These are phyloP conservation scores for Micromussa lordhowensis DNA, from an alignment of 92 coral and sea anemone species.

Conservation along the genomic window DNA sequence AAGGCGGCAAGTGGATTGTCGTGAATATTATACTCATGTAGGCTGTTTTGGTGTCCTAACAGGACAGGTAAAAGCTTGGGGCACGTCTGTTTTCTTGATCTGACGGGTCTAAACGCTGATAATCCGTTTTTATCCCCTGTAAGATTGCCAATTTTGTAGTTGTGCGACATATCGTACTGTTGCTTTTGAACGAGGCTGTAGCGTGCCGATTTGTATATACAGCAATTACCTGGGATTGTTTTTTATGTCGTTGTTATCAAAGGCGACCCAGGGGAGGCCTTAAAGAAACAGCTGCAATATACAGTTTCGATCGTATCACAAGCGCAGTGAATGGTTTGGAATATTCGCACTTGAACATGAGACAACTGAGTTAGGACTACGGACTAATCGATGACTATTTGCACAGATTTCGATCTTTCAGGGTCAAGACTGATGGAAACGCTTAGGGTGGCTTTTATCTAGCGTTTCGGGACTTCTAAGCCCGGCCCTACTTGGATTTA, in stretches of 20 bases:
- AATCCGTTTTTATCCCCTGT: not conserved
- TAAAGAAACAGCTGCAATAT: not conserved
- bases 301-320: conserved; percentile 5
- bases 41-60: not conserved
- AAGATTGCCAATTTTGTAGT: not conserved
- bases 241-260: conserved; percentile 11
- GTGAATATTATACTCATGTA: not conserved
- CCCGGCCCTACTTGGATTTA: not conserved
- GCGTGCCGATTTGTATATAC: not conserved
- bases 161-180: not conserved
- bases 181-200: not conserved
- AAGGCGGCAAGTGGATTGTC: not conserved
- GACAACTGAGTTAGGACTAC: not conserved
- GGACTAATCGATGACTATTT: not conserved
- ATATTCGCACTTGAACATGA: not conserved
- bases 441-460: not conserved
- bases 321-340: not conserved
- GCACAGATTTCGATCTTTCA: not conserved
- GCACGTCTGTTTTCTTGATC: not conserved
- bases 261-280: conserved; percentile 8
- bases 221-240: conserved; percentile 13
- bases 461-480: not conserved
- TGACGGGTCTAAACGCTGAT: conserved; percentile 16
- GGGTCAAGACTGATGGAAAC: not conserved
- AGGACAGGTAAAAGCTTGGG: not conserved